Evolutionary conservation across 2,113 vertebrate genomes (phyloP).

Genomic region (Nematolebias whitei): DNA sequence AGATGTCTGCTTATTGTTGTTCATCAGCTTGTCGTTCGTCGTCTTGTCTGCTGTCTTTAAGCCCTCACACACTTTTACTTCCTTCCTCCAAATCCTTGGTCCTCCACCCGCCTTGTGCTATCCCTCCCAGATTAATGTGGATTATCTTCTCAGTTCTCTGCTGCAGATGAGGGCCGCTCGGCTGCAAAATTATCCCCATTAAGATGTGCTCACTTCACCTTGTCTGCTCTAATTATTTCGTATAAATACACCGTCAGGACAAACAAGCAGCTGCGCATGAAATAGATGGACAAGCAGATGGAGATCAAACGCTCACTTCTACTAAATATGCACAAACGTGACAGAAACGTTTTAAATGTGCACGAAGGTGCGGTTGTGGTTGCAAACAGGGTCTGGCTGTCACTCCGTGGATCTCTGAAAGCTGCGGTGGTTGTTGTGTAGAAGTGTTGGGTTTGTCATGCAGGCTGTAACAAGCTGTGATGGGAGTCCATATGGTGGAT

Average conservation of each 20-base stretch:
- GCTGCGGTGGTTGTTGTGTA: not conserved
- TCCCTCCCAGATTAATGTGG: constrained; percentile 63
- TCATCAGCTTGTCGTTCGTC: constrained; percentile 1
- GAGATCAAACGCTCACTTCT: not conserved
- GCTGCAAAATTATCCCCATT: constrained; percentile 37
- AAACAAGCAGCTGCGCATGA: not conserved
- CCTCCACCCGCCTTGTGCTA: constrained; percentile 65
- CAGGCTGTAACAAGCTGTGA: constrained; percentile 3
- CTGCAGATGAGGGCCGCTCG: constrained; percentile 45
- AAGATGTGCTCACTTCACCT: constrained; percentile 44
- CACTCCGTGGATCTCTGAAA: not conserved
- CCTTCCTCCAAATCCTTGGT: constrained; percentile 38
- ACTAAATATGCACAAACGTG: constrained; percentile 1
- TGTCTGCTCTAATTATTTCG: constrained; percentile 25
- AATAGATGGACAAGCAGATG: constrained; percentile 1
- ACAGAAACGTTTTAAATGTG: constrained; percentile 1
- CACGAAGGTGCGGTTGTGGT: not conserved
- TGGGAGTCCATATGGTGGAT: not conserved
- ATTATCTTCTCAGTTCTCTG: constrained; percentile 59
- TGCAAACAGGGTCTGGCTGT: not conserved
- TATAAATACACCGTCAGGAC: constrained; percentile 5
- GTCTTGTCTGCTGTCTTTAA: constrained; percentile 49
- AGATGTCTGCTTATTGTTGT: not conserved
- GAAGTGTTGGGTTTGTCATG: constrained; percentile 3
- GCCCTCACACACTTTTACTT: constrained; percentile 53